Evolutionary conservation across 2,797 vertebrate genomes (phyloP).

Genomic region (Pteropus rufus): DNA sequence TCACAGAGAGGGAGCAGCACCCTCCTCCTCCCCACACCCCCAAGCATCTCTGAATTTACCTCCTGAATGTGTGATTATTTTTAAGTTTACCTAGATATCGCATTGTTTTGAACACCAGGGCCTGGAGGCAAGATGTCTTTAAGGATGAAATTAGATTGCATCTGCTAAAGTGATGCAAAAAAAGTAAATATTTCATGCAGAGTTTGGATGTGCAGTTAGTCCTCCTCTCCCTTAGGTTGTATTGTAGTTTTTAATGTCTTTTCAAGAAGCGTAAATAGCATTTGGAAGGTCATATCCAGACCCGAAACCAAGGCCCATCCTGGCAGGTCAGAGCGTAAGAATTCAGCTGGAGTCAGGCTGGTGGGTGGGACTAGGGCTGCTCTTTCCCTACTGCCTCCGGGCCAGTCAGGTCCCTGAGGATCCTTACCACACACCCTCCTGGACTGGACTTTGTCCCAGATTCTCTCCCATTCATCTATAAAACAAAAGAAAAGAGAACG

Average conservation of each 20-base stretch:
- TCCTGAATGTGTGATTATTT: not conserved
- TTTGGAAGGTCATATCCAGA: not conserved
- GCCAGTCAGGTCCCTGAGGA: accelerated
- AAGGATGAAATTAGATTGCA: not conserved
- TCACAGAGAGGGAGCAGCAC: not conserved
- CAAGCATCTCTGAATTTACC: not conserved
- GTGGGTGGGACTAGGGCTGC: not conserved
- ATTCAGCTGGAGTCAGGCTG: not conserved
- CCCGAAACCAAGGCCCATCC: not conserved
- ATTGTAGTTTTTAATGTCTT: not conserved
- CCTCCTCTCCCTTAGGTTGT: not conserved
- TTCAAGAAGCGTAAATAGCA: not conserved
- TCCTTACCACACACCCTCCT: not conserved
- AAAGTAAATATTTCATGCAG: not conserved
- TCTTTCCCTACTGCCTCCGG: not conserved
- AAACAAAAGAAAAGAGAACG: not conserved
- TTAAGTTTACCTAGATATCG: not conserved
- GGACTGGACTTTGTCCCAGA: not conserved
- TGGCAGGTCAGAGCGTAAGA: not conserved
- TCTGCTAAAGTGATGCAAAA: not conserved
- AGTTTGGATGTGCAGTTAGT: not conserved
- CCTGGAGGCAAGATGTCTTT: not conserved
- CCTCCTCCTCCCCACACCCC: not conserved
- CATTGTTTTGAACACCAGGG: not conserved
- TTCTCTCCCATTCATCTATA: not conserved